Conservation (phyloP, 2,113 vertebrate genomes). For the Castor canadensis region DNA sequence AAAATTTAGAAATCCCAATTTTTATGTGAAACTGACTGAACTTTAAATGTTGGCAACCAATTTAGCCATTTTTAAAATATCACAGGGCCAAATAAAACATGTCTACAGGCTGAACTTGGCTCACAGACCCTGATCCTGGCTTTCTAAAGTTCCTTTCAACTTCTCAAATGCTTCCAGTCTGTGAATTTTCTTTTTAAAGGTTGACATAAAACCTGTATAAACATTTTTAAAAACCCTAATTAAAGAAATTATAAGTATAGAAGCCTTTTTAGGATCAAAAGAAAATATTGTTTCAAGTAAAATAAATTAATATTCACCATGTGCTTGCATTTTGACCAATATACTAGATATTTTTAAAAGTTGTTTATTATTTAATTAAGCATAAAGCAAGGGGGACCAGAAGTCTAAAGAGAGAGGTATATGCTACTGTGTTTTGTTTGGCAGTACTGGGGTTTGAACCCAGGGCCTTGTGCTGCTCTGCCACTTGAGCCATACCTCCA, state of each 20-base stretch:
- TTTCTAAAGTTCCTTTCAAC: conserved; percentile 57
- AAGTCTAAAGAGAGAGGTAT: background rate
- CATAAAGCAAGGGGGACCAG: background rate
- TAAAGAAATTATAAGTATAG: no score
- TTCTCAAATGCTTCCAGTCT: conserved; percentile 63
- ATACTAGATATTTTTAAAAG: conserved; percentile 37
- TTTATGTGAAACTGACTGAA: conserved; percentile 56
- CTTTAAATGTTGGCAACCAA: conserved; percentile 63
- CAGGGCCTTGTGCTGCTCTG: no score
- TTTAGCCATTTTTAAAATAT: conserved; percentile 68
- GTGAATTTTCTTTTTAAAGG: conserved; percentile 60
- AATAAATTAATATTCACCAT: conserved; percentile 21
- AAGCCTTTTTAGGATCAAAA: conserved; percentile 38
- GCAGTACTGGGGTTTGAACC: no score
- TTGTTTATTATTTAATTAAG: conserved; percentile 40
- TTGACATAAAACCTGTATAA: conserved; percentile 60
- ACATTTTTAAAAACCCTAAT: conserved; percentile 42
- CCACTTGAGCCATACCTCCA: no score
- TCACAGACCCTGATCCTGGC: background rate
- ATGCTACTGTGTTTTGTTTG: no score
- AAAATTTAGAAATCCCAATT: conserved; percentile 49
- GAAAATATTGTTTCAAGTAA: conserved; percentile 53
- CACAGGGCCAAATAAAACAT: conserved; percentile 73
- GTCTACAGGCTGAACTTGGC: conserved; percentile 71
- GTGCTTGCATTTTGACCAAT: conserved; percentile 39